Evolutionary conservation across 23 tunicate species (phyloP).

Genomic region (Phallusia fumigata): DNA sequence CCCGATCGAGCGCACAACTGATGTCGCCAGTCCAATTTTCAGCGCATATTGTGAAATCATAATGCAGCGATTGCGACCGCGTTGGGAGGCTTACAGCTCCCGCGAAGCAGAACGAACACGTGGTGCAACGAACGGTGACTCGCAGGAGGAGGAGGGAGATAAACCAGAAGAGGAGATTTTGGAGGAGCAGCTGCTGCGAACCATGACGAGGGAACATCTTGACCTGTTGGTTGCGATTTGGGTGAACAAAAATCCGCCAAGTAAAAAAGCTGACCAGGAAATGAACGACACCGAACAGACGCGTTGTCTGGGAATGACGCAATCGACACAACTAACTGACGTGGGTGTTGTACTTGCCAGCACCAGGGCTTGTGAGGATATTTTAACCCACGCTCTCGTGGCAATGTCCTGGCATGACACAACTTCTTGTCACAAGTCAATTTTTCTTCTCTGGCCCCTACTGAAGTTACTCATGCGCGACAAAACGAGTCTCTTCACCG

Average conservation of each 20-base stretch:
- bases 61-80: constrained; percentile 37
- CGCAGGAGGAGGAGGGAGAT: not conserved
- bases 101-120: constrained; percentile 23
- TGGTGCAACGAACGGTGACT: constrained; percentile 19
- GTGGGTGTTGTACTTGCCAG: constrained; percentile 47
- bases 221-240: constrained; percentile 54
- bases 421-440: constrained; percentile 48
- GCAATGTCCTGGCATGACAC: constrained; percentile 87
- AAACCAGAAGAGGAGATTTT: constrained; percentile 59
- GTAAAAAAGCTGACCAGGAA: not conserved
- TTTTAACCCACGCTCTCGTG: constrained; percentile 34
- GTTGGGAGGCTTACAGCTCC: constrained; percentile 53
- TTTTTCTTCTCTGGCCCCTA: constrained; percentile 43
- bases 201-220: constrained; percentile 62
- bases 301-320: constrained; percentile 4
- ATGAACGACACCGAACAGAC: constrained; percentile 5
- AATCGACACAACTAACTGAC: constrained; percentile 38
- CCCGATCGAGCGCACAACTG: constrained; percentile 28
- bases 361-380: constrained; percentile 35
- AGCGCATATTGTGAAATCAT: constrained; percentile 47
- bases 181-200: constrained; percentile 75
- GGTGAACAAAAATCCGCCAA: constrained; percentile 59
- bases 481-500: constrained; percentile 22
- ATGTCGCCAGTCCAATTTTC: constrained; percentile 55
- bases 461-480: constrained; percentile 43